Base-by-base conservation (phyloP, 35 echinoderm and acorn worm genomes). In the Anneissia japonica region DNA sequence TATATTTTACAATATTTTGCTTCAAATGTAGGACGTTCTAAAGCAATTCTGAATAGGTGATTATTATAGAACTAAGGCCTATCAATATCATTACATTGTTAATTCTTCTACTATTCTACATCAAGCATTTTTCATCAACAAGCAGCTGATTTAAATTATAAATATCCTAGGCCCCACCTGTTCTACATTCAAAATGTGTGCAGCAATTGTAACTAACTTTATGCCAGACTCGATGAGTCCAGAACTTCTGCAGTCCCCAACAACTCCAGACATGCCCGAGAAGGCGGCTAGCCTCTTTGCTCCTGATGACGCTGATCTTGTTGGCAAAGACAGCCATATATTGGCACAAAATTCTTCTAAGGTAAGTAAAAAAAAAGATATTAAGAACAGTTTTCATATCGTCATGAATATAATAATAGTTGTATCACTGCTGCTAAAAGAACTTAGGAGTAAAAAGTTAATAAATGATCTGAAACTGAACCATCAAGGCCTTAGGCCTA, bases 191-290 rank as follows among this genome's bases (percentile, higher is more conserved):
- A 89, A 86, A n/a, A 99, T 99, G 96, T 93, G 91, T 88, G 96
- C 96, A 14, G 92, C 92, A 35, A 93, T 99, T n/a, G 87, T 93
- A 12, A 93, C 87, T 34, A 90, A 94, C 56, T 88, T 93, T 38
- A 7, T 81, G 37, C 90, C 79, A 17, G 85, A 93, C 81, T 84
- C 86, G 9, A 81, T 87, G 17, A 83, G 82, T 38, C 83, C 86
- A 75, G 85, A 93, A 37, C 75, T 79, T 34, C 78, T 99, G 79
- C 87, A 87, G 79, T 99, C 96, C n/a, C 96, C 96, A 23, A 91
- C 84, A 40, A 93, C 94, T 5, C 94, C 94, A 23, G 91, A 89
- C 29, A 93, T 89, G 81, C 90, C 90, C 1, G 85, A 82, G 36
- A 85, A 81, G 28, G 80, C 82, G 83, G 76, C 78, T 0, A 83